Evolutionary conservation across 2,113 vertebrate genomes (phyloP), one percentile per base, ranked within the genome.

Genomic region (Pleuronectes platessa): DNA sequence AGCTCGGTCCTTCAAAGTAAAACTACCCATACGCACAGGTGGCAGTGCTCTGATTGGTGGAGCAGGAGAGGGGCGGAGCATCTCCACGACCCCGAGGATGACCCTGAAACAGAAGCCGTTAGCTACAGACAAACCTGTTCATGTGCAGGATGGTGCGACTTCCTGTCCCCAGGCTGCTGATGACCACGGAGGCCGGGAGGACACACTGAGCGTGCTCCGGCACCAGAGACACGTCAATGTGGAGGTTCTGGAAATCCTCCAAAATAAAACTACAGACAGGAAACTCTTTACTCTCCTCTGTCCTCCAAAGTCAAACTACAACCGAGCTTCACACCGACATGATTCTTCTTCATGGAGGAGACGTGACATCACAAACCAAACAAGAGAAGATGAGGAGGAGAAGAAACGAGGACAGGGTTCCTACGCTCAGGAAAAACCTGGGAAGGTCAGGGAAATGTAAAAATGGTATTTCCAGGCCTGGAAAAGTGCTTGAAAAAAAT

Each of bases 261-360:
- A 90, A 76, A 86, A 92, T 86, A 88, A 91, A 92, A 83, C 91
- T 92, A 89, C 68, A 83, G 13, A 90, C 70, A 86, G 74, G 64
- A 65, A 90, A 86, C 5, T 18, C 51, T 73, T 85, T 51, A 80
- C 26, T 67, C 5, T 56, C 15, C 9, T 23, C 9, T 40, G 21
- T 1, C n/a, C 31, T 67, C 13, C 51, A 76, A 65, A 69, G 64
- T 64, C 68, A 78, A 76, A 68, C 2, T 37, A 5, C 56, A 59
- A 55, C 35, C 35, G 35, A 8, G 8, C 35, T 37, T 37, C 10
- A 37, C 35, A 37, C 35, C 2, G 35, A 37, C 1, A 7, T 31
- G 31, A 7, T 10, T 14, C 42, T 45, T 45, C 14, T 3, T 45
- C 42, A 45, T 45, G 42, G 42, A 45, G 13, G 42, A 45, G 42